Conservation (phyloP, 2,113 vertebrate genomes). For the Sinocyclocheilus rhinocerous region DNA sequence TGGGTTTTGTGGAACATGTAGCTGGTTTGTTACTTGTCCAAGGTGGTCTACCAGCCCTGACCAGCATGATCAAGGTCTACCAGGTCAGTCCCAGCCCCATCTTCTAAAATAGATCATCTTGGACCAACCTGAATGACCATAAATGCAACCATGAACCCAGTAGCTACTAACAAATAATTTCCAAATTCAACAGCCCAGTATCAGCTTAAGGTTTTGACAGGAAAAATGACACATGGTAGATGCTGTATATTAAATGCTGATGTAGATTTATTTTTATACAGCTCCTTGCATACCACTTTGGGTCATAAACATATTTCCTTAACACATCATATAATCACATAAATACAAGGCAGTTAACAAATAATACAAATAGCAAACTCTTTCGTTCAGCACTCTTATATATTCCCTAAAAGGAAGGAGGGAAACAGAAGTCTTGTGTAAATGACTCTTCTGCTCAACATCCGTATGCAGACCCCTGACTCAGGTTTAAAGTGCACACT, state of each 20-base stretch:
- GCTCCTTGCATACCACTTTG: background rate
- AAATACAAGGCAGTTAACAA: background rate
- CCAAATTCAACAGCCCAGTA: background rate
- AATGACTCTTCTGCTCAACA: constrained; percentile 45
- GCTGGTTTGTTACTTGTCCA: no score
- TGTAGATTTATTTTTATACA: background rate
- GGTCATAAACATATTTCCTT: background rate
- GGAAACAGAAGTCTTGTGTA: background rate
- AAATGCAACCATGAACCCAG: background rate
- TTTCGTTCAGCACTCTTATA: background rate
- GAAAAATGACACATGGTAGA: background rate
- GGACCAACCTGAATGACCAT: background rate
- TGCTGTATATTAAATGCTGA: background rate
- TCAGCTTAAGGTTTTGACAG: background rate
- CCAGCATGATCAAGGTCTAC: background rate
- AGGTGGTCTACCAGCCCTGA: background rate
- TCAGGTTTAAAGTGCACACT: constrained; percentile 67
- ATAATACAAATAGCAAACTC: background rate
- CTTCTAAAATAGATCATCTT: background rate
- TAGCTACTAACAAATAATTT: background rate
- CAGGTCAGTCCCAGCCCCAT: background rate
- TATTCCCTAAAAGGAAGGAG: background rate
- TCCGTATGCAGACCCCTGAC: constrained; percentile 65
- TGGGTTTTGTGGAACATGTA: background rate
- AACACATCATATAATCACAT: background rate